Percentiles rank a stretch among this genome's conserved stretches.
phyloP scores from a whole-genome alignment of 2,888 invertebrate species.

The Sinotaia quadrata region DNA sequence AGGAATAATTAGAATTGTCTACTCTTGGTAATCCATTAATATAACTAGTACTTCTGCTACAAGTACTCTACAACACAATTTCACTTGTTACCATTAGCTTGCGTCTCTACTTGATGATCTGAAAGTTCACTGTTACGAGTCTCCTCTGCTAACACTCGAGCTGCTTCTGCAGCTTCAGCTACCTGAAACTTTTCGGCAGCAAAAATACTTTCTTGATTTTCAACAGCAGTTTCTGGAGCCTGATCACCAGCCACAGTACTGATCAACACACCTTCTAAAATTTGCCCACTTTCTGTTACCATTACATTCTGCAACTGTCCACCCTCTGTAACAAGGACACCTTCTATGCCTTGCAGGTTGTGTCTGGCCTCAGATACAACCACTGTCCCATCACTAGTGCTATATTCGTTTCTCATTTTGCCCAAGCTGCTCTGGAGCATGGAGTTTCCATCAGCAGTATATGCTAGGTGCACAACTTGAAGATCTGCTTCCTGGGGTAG shows the following conservation, averaged over 20 bases:
- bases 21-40: too few species aligned
- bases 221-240: too few species aligned
- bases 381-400: background rate
- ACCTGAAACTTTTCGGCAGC: too few species aligned
- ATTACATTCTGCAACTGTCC: slow-evolving; percentile 5
- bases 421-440: background rate
- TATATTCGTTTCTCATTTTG: background rate
- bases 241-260: background rate
- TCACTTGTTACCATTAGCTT: too few species aligned
- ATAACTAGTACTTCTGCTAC: too few species aligned
- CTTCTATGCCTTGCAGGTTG: slow-evolving; percentile 7
- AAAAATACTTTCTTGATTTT: too few species aligned
- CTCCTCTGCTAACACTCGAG: too few species aligned
- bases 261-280: background rate
- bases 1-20: too few species aligned
- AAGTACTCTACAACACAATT: too few species aligned
- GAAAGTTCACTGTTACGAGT: too few species aligned
- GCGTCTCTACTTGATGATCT: too few species aligned
- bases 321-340: slow-evolving; percentile 5
- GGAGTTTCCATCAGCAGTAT: background rate
- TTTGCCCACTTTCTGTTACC: slow-evolving; percentile 3
- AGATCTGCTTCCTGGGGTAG: background rate
- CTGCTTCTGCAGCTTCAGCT: too few species aligned
- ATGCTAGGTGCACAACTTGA: background rate
- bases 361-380: slow-evolving; percentile 8